Conservation (phyloP, 2,113 vertebrate genomes). For the Terrapene triunguis region DNA sequence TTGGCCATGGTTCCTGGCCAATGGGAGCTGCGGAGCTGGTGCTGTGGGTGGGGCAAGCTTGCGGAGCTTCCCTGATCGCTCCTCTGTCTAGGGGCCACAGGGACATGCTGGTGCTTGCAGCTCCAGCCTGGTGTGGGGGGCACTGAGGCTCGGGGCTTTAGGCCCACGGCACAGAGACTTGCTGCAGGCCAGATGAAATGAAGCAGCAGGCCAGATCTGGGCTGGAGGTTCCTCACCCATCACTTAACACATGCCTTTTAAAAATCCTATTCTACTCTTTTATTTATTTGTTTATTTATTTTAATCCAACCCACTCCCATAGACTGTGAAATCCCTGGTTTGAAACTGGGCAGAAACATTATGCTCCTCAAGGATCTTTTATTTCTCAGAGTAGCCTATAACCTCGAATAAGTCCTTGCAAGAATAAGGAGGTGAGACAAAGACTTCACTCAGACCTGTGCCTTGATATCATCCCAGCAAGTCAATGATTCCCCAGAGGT, state of each 20-base stretch:
- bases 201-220: too few species aligned
- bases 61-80: too few species aligned
- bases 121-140: too few species aligned
- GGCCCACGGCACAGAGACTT: too few species aligned
- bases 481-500: background rate
- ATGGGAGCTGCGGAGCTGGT: too few species aligned
- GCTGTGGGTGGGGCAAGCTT: too few species aligned
- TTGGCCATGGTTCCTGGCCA: too few species aligned
- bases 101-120: too few species aligned
- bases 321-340: background rate
- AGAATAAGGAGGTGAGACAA: background rate
- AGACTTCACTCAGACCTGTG: background rate
- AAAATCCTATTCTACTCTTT: background rate
- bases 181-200: too few species aligned
- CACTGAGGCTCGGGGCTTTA: too few species aligned
- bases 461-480: background rate
- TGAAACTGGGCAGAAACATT: constrained; percentile 15
- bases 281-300: background rate
- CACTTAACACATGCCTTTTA: background rate
- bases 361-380: background rate
- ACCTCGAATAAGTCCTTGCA: background rate
- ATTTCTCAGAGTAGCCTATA: background rate
- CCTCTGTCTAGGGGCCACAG: too few species aligned
- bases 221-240: too few species aligned
- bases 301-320: background rate